Evolutionary conservation across 2,888 invertebrate genomes (phyloP).

Genomic region (Mythimna ferrago): DNA sequence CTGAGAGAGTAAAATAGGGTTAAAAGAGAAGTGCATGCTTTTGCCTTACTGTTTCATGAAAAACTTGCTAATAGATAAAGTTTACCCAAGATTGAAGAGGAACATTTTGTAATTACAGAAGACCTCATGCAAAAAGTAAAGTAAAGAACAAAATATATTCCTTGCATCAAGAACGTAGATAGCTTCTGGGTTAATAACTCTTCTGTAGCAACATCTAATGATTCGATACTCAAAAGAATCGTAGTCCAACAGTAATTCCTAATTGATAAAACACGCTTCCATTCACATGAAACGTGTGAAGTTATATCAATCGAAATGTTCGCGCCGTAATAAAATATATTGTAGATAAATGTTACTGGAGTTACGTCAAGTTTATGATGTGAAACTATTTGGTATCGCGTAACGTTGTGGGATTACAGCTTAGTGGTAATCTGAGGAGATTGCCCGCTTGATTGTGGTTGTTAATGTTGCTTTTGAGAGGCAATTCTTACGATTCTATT

Average conservation of each 20-base stretch:
- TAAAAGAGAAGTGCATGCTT: too few relatives aligned
- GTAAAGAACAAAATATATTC: too few relatives aligned
- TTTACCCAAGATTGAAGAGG: too few relatives aligned
- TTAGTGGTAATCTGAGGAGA: slow-evolving; percentile 33
- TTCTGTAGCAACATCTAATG: background rate
- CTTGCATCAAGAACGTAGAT: too few relatives aligned
- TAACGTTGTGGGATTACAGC: slow-evolving; percentile 35
- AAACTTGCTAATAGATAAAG: too few relatives aligned
- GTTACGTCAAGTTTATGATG: slow-evolving; percentile 49
- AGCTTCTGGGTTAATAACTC: background rate
- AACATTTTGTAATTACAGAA: too few relatives aligned
- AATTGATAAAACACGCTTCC: slow-evolving; percentile 29
- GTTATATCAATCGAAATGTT: slow-evolving; percentile 27
- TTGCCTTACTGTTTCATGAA: too few relatives aligned
- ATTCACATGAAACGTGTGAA: slow-evolving; percentile 45
- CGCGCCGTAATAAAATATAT: slow-evolving; percentile 44
- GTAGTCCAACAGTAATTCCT: slow-evolving; percentile 11
- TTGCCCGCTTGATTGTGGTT: slow-evolving; percentile 32
- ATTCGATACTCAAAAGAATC: background rate
- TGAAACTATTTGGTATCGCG: slow-evolving; percentile 44
- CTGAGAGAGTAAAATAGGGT: too few relatives aligned
- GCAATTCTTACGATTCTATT: background rate
- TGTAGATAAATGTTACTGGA: slow-evolving; percentile 16
- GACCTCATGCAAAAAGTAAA: too few relatives aligned
- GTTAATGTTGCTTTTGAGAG: slow-evolving; percentile 5